Evolutionary conservation across 2,113 vertebrate genomes (phyloP), one percentile per base, ranked within the genome.

Genomic region (Entomyzon cyanotis): DNA sequence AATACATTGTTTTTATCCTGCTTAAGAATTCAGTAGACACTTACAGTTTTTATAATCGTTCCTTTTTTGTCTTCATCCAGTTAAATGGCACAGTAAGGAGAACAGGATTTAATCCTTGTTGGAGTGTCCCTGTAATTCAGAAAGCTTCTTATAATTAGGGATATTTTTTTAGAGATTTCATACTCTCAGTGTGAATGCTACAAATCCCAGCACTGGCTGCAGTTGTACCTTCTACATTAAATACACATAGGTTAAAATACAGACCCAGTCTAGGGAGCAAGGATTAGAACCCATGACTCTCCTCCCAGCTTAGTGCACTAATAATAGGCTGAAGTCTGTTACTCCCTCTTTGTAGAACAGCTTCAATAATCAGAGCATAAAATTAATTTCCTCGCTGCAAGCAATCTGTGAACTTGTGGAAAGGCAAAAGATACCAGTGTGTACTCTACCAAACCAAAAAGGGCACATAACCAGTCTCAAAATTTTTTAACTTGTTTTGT

Each of bases 311-410:
- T 70, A 76, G 14, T 65, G 59, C 42, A 67, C 33, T 67, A 89
- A 75, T 84, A 84, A 88, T 70, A 92, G 46, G 37, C 18, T 80
- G 63, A 93, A 88, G 18, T 59, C 21, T 84, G 42, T 63, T 89
- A 46, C 33, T 74, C 39, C 11, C 18, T 85, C 67, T 77, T 85
- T 67, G 60, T 55, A 92, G 59, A 92, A 88, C 39, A 77, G 42
- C 35, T 92, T 92, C 23, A 44, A 65, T 83, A 88, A 90, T 88
- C 67, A 80, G 85, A 94, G 50, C 37, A 86, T 89, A 89, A 89
- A 83, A 91, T 85, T 87, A 18, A 83, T 94, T 94, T 90, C 46
- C 55, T 73, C 23, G 30, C 41, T 28, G 8, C 37, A 90, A 80
- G 42, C 55, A 46, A 55, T 60, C 46, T 76, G 18, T 84, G 67